Evolutionary conservation across 2,888 invertebrate species (phyloP), one percentile per base, ranked within the genome.

Genomic region (Panopea generosa): DNA sequence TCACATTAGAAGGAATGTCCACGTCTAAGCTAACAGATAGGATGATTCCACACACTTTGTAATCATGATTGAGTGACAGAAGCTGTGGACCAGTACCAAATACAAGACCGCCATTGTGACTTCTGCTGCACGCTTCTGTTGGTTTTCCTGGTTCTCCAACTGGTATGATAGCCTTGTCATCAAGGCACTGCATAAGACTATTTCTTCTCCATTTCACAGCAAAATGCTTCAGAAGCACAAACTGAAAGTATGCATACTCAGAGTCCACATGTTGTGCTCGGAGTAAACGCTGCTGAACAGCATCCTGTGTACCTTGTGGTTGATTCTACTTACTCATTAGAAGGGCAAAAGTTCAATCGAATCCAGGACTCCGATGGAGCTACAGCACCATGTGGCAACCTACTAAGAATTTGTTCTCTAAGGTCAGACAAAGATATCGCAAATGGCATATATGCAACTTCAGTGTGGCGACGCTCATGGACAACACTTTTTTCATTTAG

Each of bases 101-200:
- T 26, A 57, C 59, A n/a, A 75, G 50, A 33, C 57, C 29, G 11
- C 22, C 27, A 50, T 59, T n/a, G 33, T 53, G 62, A 16, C 16
- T 43, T 27, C 71, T 56, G 11, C 24, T 56, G 14, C 52, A 38
- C 14, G 69, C 33, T 11, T 73, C 53, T 16, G 57, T 55, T 11
- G 72, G 69, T 26, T 59, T 52, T 18, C 53, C 61, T 50, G 73
- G 69, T 50, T 77, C 68, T 7, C 77, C 72, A 27, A 77, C 63
- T 45, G 73, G 69, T 14, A 77, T 59, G n/a, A 74, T 63, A 33
- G 63, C 61, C 24, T 77, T 74, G 45, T 77, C 77, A 53, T 77
- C 77, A 6, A 77, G 18, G 45, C 69, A 61, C 29, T 60, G 47
- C n/a, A 74, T 27, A 9, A 27, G 50, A 33, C 16, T n/a, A 18